Percentiles rank a stretch among this genome's conserved stretches.
Evolutionary conservation across 2,797 vertebrate genomes (phyloP).

Genomic region (Danio albolineatus): DNA sequence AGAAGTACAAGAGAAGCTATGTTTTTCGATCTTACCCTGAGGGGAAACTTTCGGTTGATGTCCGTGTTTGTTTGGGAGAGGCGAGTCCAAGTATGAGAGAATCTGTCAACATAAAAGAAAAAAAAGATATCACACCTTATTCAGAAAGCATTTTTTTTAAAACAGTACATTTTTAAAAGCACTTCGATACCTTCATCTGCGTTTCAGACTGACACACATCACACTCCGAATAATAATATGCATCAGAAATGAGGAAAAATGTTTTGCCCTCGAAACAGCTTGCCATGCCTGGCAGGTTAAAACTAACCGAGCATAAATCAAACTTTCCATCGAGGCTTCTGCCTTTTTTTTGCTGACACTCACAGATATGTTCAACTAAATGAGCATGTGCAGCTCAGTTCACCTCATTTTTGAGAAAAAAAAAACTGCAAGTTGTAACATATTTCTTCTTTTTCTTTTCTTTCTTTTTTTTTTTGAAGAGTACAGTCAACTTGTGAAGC

Average conservation of each 20-base stretch:
- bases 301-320: slow-evolving; percentile 50
- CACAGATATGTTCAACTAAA: slow-evolving; percentile 44
- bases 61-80: slow-evolving; percentile 68
- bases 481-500: slow-evolving; percentile 48
- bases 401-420: slow-evolving; percentile 43
- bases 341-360: slow-evolving; percentile 58
- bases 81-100: slow-evolving; percentile 68
- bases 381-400: slow-evolving; percentile 49
- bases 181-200: slow-evolving; percentile 3
- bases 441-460: slow-evolving; percentile 53
- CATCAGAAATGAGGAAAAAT: slow-evolving; percentile 30
- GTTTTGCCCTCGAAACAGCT: slow-evolving; percentile 54
- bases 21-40: slow-evolving; percentile 73
- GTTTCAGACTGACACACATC: slow-evolving; percentile 40
- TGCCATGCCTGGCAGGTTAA: slow-evolving; percentile 50
- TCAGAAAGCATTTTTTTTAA: slow-evolving; percentile 1
- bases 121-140: slow-evolving; percentile 44
- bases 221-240: slow-evolving; percentile 44
- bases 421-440: slow-evolving; percentile 50
- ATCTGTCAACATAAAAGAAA: slow-evolving; percentile 66
- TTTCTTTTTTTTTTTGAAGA: slow-evolving; percentile 49
- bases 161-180: slow-evolving; percentile 1
- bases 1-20: slow-evolving; percentile 59
- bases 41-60: slow-evolving; percentile 71
- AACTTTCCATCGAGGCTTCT: slow-evolving; percentile 51